Evolutionary conservation across 2,113 vertebrate genomes (phyloP), one percentile per base, ranked within the genome.

Genomic region (Todiramphus chloris): DNA sequence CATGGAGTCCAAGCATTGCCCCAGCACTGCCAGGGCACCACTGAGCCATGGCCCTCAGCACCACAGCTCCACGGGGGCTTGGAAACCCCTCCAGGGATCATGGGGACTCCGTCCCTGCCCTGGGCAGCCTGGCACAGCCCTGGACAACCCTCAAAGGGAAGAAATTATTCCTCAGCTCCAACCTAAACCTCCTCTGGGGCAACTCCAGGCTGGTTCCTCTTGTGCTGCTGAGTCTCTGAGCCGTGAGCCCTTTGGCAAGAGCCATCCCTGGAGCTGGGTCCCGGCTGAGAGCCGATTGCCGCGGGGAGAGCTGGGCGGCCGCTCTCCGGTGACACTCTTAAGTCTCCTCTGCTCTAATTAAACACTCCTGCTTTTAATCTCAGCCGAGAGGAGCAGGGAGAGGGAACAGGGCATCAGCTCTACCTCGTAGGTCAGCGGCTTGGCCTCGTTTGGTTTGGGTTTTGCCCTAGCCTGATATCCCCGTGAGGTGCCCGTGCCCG

Each of bases 291-390:
- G 51, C 69, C 1, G 4, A 13, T 13, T 8, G 72, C 41, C 2
- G 7, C 9, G 6, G 41, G 41, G 56, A 44, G 7, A 23, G 89
- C 81, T 31, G 83, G 3, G 25, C 0, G 1, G 13, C 87, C 76
- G 84, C 25, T 24, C 72, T 30, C 68, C 10, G 0, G 37, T 33
- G 37, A 35, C 80, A 35, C 55, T 19, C 93, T 90, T 89, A 83
- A 92, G 44, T 96, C 60, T 1, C 68, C 76, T 81, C 80, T 39
- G 68, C 50, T 96, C 89, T 91, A 89, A 91, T 97, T 95, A 81
- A 89, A 63, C 37, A 53, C 89, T 91, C 83, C 58, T 0, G 2
- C 27, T 21, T 95, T 77, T 91, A 91, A 93, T 95, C 92, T 78
- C 48, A 9, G 55, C 35, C 0, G 0, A 24, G 30, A 39, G 76